Conservation (phyloP, 2,888 invertebrate species). For the Bellardia bayeri region DNA sequence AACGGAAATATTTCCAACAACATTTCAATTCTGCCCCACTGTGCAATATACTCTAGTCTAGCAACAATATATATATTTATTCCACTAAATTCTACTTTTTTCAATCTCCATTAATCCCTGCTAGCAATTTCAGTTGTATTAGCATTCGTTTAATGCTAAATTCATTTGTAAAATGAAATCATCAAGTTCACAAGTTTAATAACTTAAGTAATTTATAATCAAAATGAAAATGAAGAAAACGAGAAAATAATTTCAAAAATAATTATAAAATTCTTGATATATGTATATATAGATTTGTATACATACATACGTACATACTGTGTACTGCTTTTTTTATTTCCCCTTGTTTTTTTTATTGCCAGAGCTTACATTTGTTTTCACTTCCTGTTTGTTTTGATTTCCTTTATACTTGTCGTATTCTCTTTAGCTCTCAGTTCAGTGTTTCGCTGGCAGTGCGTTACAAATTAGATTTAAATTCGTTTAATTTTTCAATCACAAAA, state of each 20-base stretch:
- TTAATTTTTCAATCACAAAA: slow-evolving; percentile 68
- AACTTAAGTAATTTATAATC: slow-evolving; percentile 51
- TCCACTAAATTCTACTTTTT: neutral
- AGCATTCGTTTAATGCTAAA: neutral
- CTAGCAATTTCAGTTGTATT: neutral
- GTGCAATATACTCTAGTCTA: too few relatives aligned
- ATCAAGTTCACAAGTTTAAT: slow-evolving; percentile 61
- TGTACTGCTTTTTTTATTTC: slow-evolving; percentile 8
- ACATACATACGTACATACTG: neutral
- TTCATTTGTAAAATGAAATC: slow-evolving; percentile 45
- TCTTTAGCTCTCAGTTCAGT: neutral
- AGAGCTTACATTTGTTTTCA: slow-evolving; percentile 11
- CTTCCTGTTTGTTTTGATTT: slow-evolving; percentile 56
- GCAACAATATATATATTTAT: too few relatives aligned
- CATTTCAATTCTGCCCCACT: too few relatives aligned
- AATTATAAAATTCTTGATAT: slow-evolving; percentile 11
- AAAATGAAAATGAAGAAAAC: slow-evolving; percentile 17
- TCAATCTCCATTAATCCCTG: neutral
- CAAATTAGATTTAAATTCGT: slow-evolving; percentile 67
- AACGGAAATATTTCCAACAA: too few relatives aligned
- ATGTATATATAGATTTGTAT: neutral
- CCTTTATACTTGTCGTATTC: slow-evolving; percentile 5
- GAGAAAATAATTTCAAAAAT: slow-evolving; percentile 48
- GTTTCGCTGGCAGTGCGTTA: slow-evolving; percentile 29
- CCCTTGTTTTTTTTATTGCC: neutral